Evolutionary conservation across 2,888 invertebrate genomes (phyloP), one percentile per base, ranked within the genome.

Genomic region (Odontocerum albicorne): DNA sequence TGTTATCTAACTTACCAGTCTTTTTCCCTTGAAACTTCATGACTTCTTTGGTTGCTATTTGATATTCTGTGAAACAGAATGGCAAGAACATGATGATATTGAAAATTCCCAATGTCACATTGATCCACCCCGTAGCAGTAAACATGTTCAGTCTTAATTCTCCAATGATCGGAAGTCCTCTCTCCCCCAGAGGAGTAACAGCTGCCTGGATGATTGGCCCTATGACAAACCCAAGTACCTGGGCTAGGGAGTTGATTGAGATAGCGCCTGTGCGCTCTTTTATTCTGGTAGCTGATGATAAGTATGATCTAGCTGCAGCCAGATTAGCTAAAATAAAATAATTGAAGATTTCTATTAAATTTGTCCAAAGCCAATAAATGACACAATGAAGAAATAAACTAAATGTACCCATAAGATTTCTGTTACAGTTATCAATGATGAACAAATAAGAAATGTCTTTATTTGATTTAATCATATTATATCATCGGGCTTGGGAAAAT

Each of bases 91-190:
- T 75, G 49, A 82, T 64, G 53, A 91, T 80, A 73, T 92, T 92
- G 38, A 86, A 55, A 4, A 87, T 64, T 10, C 90, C 88, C 65
- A 92, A 77, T 17, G 86, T 60, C 2, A 88, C 90, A 70, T 92
- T 92, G 64, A 90, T 84, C 92, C 92, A 92, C 3, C 90, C 92
- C 2, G 88, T 82, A 7, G 90, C 89, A 1, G 92, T 92, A 74
- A 88, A 93, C 92, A 93, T 92, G 71, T 92, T 88, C 38, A 92
- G 73, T 39, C 84, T 81, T 38, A 90, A 67, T 35, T 68, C 69
- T 6, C 82, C 72, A 55, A 70, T 67, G n/a, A 81, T 68, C 59
- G 70, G 67, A 46, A 75, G 71, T 1, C 88, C 89, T 13, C 83
- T 74, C 42, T 84, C 79, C 1, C 91, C 91, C 27, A 92, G 72